Conservation (phyloP, 2,888 invertebrate species). For the Ditylenchus weischeri region DNA sequence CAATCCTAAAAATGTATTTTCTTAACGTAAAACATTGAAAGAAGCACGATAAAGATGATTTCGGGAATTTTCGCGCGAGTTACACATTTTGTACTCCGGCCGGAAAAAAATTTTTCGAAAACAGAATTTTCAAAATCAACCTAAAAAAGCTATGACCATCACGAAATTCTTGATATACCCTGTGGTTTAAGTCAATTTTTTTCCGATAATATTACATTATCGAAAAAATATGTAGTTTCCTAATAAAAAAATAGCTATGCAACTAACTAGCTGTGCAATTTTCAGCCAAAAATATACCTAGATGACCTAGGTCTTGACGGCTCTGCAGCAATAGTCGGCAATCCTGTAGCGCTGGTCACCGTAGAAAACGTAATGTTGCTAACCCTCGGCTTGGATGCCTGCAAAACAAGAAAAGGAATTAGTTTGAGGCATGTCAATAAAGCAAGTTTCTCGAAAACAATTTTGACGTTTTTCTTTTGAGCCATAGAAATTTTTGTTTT, state of each 20-base stretch:
- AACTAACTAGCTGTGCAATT: not conserved
- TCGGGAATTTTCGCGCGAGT: no score
- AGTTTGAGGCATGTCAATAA: constrained; percentile 9
- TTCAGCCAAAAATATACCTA: constrained; percentile 28
- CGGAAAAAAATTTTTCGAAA: no score
- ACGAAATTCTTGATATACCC: no score
- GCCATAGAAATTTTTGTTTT: not conserved
- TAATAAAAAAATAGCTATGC: no score
- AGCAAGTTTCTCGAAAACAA: constrained; percentile 6
- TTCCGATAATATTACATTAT: no score
- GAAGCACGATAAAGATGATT: no score
- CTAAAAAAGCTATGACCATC: no score
- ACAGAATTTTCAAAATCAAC: no score
- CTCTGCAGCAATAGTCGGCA: constrained; percentile 67
- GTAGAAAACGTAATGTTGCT: constrained; percentile 63
- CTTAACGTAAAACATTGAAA: no score
- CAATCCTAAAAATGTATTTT: no score
- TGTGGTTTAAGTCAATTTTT: not conserved
- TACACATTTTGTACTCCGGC: no score
- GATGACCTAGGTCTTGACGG: constrained; percentile 61
- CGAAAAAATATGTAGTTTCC: no score
- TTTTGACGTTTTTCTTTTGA: constrained; percentile 17
- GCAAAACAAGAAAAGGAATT: constrained; percentile 5
- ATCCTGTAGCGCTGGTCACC: constrained; percentile 63
- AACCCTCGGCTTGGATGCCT: constrained; percentile 56